Conservation (phyloP, 2,888 invertebrate genomes). For the Bursaphelenchus okinawaensis region DNA sequence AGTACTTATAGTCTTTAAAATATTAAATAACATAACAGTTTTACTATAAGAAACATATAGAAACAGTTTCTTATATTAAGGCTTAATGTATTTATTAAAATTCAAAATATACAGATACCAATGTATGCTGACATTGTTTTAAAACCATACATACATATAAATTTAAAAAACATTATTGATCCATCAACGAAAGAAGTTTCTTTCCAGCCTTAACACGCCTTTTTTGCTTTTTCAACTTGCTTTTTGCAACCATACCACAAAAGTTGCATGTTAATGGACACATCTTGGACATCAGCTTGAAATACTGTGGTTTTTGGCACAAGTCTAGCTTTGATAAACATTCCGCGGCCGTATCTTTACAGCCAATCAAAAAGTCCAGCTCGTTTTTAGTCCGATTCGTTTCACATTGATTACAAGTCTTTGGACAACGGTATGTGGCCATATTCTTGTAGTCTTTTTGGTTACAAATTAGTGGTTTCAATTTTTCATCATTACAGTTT, state of each 20-base stretch:
- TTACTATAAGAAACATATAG: too few species aligned
- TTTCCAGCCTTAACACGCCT: neutral
- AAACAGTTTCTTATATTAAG: too few species aligned
- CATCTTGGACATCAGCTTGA: neutral
- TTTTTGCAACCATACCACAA: neutral
- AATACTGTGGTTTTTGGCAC: neutral
- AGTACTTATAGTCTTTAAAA: too few species aligned
- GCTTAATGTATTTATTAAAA: too few species aligned
- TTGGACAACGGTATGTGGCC: neutral
- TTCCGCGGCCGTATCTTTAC: neutral
- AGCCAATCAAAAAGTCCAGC: neutral
- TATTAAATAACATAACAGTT: too few species aligned
- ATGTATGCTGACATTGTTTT: too few species aligned
- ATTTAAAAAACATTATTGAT: neutral
- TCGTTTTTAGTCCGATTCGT: neutral
- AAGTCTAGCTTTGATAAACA: neutral
- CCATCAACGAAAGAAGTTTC: neutral
- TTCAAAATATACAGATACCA: too few species aligned
- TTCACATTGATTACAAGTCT: neutral
- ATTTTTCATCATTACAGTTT: neutral
- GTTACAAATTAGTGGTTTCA: neutral
- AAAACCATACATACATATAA: neutral
- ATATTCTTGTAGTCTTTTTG: neutral
- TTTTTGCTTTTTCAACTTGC: neutral
- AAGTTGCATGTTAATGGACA: neutral